Base-by-base conservation (phyloP, 2,797 vertebrate genomes). In the Emys orbicularis region DNA sequence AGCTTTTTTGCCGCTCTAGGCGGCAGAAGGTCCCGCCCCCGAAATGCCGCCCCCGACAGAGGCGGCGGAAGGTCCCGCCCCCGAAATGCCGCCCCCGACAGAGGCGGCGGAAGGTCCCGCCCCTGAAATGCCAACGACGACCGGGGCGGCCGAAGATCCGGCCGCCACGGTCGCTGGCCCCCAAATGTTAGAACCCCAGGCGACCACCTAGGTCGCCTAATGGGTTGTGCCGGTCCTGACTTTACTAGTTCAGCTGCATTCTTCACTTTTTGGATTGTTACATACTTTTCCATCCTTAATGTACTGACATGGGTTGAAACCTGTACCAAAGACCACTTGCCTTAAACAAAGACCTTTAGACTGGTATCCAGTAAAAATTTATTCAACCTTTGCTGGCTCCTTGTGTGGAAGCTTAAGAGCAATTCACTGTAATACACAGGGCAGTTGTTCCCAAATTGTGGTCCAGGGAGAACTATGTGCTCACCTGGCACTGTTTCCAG, bases 371-470 rank as follows among this genome's bases (percentile, higher is more conserved):
- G 15, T 37, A 54, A 5, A 92, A 72, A 50, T 1, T 1, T 83
- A 25, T 2, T 15, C 23, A 83, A 81, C 8, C 34, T 56, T 21
- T 74, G 54, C 34, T 27, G 29, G 12, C 57, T 86, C 59, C 2
- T 13, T 47, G 83, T 76, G 85, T 72, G 61, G 5, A 90, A 91
- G 27, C 41, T 1, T n/a, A 79, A 87, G 81, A 90, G 37, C 88
- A 85, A 83, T 95, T 92, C 87, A 90, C 52, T 9, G 4, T n/a
- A 21, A 79, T 44, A 81, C 49, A 12, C 41, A 81, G 59, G 15
- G 57, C n/a, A 27, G 86, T 84, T 79, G 1, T 25, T 88, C 47
- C 65, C 72, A 52, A 0, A 0, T 3, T 50, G 44, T n/a, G 61
- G 61, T 37, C 34, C 34, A 41, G 25, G 6, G 29, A 80, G 87